phyloP scores from a whole-genome alignment of 2,888 invertebrate genomes.

The Drosophila algonquin region DNA sequence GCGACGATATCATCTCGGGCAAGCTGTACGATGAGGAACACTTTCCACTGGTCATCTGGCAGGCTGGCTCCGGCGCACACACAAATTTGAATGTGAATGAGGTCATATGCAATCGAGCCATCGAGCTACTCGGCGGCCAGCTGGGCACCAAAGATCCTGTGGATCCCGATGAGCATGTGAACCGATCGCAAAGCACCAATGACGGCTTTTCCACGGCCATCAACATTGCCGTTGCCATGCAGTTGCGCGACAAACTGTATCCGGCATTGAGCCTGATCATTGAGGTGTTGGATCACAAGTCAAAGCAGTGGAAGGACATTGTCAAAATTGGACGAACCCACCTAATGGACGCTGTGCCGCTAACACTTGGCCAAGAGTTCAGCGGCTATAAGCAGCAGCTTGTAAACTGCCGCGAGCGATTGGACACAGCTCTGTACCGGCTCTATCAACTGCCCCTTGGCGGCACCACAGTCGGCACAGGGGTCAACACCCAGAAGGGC shows the following conservation, averaged over 20 bases:
- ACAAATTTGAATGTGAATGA: conserved; percentile 99
- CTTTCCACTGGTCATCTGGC: conserved; percentile 99
- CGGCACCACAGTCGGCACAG: conserved; percentile 98
- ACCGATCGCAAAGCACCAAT: conserved; percentile 98
- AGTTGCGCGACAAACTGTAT: conserved; percentile 90
- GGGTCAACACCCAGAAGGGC: conserved; percentile 94
- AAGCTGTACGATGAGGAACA: conserved; percentile 92
- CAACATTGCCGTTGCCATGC: conserved; percentile 97
- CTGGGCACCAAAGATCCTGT: conserved; percentile 97
- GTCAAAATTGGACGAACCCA: conserved; percentile 96
- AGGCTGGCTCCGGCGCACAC: conserved; percentile 99
- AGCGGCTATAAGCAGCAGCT: conserved; percentile 95
- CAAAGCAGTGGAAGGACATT: conserved; percentile 92
- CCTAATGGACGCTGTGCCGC: conserved; percentile 95
- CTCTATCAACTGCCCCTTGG: conserved; percentile 96
- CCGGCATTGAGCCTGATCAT: conserved; percentile 90
- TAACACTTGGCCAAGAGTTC: conserved; percentile 98
- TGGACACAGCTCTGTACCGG: conserved; percentile 91
- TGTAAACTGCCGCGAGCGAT: conserved; percentile 90
- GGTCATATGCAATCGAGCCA: conserved; percentile 93
- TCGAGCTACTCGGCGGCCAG: conserved; percentile 92
- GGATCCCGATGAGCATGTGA: conserved; percentile 99
- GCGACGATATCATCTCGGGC: conserved; percentile 96
- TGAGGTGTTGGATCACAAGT: conserved; percentile 89
- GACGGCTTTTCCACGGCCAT: conserved; percentile 99